Evolutionary conservation across 2,113 vertebrate genomes (phyloP), one percentile per base, ranked within the genome.

Genomic region (Lepidothrix coronata): DNA sequence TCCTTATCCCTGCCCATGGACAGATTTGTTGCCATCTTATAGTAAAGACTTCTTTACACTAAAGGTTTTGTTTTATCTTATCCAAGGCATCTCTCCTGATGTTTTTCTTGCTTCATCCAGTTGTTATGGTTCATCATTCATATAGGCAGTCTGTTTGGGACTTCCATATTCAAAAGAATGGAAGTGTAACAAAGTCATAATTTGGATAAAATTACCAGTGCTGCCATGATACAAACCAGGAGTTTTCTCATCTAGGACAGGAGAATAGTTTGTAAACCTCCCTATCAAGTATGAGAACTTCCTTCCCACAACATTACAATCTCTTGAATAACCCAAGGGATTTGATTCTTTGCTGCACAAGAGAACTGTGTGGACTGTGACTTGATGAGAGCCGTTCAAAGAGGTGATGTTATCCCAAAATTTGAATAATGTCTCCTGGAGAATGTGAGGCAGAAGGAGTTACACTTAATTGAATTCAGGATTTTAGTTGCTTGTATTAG

Each of bases 401-500:
- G 39, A 61, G 46, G 39, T 19, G 7, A 24, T 58, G 37, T 48
- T 90, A 84, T n/a, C 58, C 46, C 8, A 3, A 77, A 70, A 55
- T 66, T 61, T 79, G 31, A 91, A 48, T 78, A 93, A 43, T 51
- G 46, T 37, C 66, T 95, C 43, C 48, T 61, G 23, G 35, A 93
- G 66, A 87, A 90, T 5, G 1, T 3, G 14, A 94, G 39, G 67
- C 67, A 93, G 66, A 85, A 74, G 37, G 35, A 90, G 77, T 48
- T 91, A 59, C 66, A 44, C 21, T 59, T 94, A 91, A 91, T 67
- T 21, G 33, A 93, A 95, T 52, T 48, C 75, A 82, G 89, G 79
- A 54, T 88, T 97, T 82, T 59, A 67, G 91, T 95, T 94, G 63
- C 73, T 85, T 74, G 63, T 77, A 81, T 43, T 91, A 94, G 88